phyloP scores from a whole-genome alignment of 2,113 vertebrate species.

The Hemichromis elongatus region DNA sequence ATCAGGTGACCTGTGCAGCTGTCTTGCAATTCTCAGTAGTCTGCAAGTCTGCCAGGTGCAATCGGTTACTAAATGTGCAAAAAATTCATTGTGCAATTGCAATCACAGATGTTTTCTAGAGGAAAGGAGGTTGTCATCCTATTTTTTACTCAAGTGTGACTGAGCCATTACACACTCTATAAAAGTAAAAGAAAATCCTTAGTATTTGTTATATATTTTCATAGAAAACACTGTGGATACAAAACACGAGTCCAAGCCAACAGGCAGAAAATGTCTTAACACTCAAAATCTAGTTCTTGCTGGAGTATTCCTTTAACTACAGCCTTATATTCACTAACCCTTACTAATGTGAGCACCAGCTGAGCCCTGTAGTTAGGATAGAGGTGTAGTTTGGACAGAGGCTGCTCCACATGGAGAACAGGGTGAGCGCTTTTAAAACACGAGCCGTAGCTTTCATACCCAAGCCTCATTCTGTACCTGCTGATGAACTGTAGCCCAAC shows the following conservation, averaged over 20 bases:
- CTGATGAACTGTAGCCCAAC: conserved; percentile 13
- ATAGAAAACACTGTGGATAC: background rate
- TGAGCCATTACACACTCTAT: background rate
- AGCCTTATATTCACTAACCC: conserved; percentile 9
- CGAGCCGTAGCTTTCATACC: conserved; percentile 35
- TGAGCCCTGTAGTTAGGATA: background rate
- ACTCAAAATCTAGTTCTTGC: background rate
- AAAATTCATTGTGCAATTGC: background rate
- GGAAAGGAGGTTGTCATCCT: background rate
- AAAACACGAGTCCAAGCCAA: background rate
- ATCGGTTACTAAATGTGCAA: background rate
- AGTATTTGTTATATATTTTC: background rate
- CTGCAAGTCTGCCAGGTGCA: background rate
- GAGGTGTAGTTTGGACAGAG: background rate
- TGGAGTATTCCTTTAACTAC: background rate
- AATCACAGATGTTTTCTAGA: background rate
- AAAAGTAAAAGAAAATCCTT: background rate
- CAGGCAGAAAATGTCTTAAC: background rate
- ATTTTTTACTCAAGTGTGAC: background rate
- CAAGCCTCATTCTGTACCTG: conserved; percentile 10
- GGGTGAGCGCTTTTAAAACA: background rate
- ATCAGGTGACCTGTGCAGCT: background rate
- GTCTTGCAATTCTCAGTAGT: background rate
- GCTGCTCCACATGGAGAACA: background rate
- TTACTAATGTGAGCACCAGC: conserved; percentile 19